Base-by-base conservation (phyloP, 2,888 invertebrate species). In the Microctonus aethiopoides region DNA sequence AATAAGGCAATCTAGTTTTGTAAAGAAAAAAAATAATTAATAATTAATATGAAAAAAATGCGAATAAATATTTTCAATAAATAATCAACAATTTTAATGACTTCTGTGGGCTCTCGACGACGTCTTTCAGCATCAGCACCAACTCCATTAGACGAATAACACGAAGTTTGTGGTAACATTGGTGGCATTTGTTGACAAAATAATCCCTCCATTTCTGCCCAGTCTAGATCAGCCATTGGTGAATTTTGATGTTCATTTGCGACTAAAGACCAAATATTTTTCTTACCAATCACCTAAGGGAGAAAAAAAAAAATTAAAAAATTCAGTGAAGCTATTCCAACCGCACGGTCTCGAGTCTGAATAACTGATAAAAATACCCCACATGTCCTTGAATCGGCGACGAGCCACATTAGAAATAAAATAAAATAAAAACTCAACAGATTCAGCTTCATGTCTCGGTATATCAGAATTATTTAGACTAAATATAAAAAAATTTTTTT, bases 231-330 rank as follows among this genome's bases (percentile, higher is more conserved):
- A 1, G 94, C 91, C 88, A 94, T 93, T 13, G 94, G 94, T 1
- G 93, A 92, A 82, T 94, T 92, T 81, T 95, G 93, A 87, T 96
- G 95, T 79, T 92, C 92, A 78, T 92, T 91, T 2, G 96, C 96
- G 74, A 97, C 94, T 74, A 94, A 89, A 0, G 95, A 94, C 98
- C 98, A 98, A 80, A 98, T 93, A 85, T 98, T 98, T 79, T 94
- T 92, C 84, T 94, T 94, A 60, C 96, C 96, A 70, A 96, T 91
- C 39, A 97, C 95, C 92, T 94, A 83, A 5, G 83, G 77, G 67
- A 59, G n/a, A 59, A 26, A 64, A 24, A 39, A 24, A n/a, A n/a
- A n/a, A 65, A 52, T n/a, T n/a, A 11, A 34, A 64, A 26, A 52
- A 68, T 24, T 62, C 66, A 60, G 57, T 66, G 60, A 64, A 72